Evolutionary conservation across 2,888 invertebrate genomes (phyloP).

Genomic region (Dichetophora obliterata): DNA sequence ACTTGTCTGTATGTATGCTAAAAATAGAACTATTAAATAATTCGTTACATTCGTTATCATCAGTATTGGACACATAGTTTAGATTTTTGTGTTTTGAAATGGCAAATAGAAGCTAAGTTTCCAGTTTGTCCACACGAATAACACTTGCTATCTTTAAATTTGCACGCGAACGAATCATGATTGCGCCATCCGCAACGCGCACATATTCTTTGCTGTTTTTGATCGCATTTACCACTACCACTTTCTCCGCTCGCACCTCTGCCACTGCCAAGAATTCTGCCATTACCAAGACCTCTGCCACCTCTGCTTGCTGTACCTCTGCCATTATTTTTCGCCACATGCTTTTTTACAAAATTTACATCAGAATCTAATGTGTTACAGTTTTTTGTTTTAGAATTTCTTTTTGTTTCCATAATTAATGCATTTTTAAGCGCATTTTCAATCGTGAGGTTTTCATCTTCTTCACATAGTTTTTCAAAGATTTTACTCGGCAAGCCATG

Average conservation of each 20-base stretch:
- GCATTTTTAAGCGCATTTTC: neutral
- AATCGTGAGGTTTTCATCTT: conserved; percentile 12
- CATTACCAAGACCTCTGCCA: neutral
- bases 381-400: neutral
- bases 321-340: no score
- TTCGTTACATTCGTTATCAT: conserved; percentile 7
- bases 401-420: conserved; percentile 5
- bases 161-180: no score
- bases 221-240: conserved; percentile 15
- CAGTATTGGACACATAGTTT: conserved; percentile 39
- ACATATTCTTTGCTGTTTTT: no score
- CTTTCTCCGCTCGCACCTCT: neutral
- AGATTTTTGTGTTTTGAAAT: neutral
- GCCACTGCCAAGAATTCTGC: neutral
- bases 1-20: conserved; percentile 13
- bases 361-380: neutral
- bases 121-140: no score
- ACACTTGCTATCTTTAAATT: no score
- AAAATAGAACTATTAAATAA: conserved; percentile 33
- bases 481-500: conserved; percentile 11
- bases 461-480: conserved; percentile 16
- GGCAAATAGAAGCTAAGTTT: conserved; percentile 33
- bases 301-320: no score
- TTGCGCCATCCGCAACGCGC: no score
- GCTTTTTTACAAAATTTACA: no score